Conservation (phyloP, 2,113 vertebrate species). For the Burhinus oedicnemus region DNA sequence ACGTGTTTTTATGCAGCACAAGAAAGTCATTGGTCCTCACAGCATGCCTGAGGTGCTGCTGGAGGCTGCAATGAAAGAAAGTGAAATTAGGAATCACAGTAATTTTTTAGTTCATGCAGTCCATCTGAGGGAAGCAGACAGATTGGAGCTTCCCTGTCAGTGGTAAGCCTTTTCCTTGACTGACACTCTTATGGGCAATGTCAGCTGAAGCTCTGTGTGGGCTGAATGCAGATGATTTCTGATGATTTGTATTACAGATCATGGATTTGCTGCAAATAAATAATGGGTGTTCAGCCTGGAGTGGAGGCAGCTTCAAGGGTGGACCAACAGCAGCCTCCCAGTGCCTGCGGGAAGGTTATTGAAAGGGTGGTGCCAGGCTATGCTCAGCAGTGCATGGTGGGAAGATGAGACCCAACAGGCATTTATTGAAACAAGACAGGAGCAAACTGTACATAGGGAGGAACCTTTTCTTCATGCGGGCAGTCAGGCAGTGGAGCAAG, state of each 20-base stretch:
- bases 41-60: background rate
- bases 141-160: background rate
- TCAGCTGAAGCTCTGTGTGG: background rate
- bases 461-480: background rate
- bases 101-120: background rate
- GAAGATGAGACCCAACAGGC: background rate
- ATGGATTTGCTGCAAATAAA: background rate
- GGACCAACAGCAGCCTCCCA: background rate
- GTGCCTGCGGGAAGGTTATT: background rate
- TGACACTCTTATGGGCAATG: background rate
- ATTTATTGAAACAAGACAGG: background rate
- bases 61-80: background rate
- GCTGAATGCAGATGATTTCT: background rate
- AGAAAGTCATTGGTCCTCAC: background rate
- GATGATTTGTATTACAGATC: background rate
- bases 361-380: background rate
- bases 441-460: background rate
- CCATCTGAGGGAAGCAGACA: background rate
- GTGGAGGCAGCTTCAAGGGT: background rate
- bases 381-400: fast-evolving
- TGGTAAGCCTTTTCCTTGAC: background rate
- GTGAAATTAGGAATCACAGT: background rate
- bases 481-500: background rate
- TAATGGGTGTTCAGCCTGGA: background rate
- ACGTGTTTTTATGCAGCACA: background rate